Percentiles rank a stretch among this genome's conserved stretches.
Conservation (phyloP, 2,113 vertebrate species). For the Oreocharis arfaki region DNA sequence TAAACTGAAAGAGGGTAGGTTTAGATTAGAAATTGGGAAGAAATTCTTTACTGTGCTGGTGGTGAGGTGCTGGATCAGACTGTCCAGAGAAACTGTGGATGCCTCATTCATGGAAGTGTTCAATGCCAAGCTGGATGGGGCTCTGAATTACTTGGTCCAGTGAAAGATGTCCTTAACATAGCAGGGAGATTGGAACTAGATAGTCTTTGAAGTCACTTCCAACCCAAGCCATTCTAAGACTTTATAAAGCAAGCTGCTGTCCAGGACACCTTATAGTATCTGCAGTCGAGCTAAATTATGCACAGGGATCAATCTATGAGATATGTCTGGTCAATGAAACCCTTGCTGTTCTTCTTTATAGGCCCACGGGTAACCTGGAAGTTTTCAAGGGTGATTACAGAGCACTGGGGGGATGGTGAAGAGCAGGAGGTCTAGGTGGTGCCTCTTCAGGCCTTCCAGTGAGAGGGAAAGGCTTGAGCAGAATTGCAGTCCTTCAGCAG, state of each 20-base stretch:
- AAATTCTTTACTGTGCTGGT: not conserved
- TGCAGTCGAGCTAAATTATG: not conserved
- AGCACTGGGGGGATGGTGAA: not conserved
- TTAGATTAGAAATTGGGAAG: not conserved
- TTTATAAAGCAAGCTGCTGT: not conserved
- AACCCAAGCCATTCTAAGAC: not conserved
- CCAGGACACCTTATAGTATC: not conserved
- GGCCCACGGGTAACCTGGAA: not conserved
- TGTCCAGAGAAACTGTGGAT: not conserved
- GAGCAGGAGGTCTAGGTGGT: not conserved
- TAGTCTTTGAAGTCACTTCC: not conserved
- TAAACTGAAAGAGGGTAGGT: not conserved
- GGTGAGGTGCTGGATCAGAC: not conserved
- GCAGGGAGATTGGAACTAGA: not conserved
- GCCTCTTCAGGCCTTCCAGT: not conserved
- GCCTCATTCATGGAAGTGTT: not conserved
- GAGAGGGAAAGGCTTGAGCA: not conserved
- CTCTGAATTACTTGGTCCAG: too few relatives aligned
- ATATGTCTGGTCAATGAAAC: not conserved
- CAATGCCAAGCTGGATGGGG: not conserved
- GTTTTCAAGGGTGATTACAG: not conserved
- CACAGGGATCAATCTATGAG: not conserved
- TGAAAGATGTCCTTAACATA: not conserved
- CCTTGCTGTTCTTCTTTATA: not conserved
- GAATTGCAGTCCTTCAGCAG: not conserved